phyloP scores from a whole-genome alignment of 2,113 vertebrate genomes.

The Sinosuthora webbiana region DNA sequence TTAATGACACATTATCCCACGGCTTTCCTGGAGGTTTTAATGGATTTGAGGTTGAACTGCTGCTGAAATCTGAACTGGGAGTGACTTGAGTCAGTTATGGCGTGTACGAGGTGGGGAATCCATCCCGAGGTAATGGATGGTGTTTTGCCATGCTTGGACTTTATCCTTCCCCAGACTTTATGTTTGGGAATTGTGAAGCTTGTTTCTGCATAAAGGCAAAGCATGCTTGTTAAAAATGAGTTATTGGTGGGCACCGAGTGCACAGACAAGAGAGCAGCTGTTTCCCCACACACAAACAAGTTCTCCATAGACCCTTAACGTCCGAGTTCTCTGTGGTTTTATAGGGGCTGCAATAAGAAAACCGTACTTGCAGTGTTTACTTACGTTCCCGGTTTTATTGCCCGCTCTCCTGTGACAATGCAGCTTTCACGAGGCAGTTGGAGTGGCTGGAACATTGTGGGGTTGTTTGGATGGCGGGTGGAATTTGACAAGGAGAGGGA shows the following conservation, averaged over 20 bases:
- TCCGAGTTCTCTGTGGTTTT: background rate
- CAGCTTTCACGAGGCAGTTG: background rate
- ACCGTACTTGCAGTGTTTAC: background rate
- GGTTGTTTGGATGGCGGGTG: background rate
- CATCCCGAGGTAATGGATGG: background rate
- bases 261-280: background rate
- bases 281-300: background rate
- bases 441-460: background rate
- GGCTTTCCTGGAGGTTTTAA: background rate
- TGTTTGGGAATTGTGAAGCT: background rate
- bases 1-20: accelerated
- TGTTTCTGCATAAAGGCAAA: background rate
- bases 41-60: background rate
- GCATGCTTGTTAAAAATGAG: conserved; percentile 16
- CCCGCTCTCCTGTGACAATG: background rate
- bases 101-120: background rate
- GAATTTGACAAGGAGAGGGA: background rate
- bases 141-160: background rate
- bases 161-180: background rate
- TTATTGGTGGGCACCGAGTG: background rate
- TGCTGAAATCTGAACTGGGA: background rate
- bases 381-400: background rate
- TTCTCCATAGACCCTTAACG: background rate
- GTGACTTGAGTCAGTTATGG: background rate
- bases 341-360: background rate